Percentiles rank a stretch among this genome's conserved stretches.
phyloP scores from a whole-genome alignment of 2,888 invertebrate genomes.

The Limulus polyphemus region DNA sequence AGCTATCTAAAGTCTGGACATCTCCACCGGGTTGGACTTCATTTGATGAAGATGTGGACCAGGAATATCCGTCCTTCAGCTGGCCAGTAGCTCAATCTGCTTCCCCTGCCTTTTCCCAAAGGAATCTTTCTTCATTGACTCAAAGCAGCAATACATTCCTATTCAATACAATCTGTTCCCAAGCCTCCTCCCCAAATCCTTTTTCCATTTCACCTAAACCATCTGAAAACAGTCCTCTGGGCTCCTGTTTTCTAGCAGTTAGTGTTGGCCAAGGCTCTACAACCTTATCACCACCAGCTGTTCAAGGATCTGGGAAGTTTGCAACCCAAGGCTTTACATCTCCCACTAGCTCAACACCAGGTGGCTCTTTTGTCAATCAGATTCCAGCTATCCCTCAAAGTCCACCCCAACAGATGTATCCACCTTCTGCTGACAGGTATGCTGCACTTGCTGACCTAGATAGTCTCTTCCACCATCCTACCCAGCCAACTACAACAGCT shows the following conservation, averaged over 20 bases:
- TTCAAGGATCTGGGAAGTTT: too few relatives aligned
- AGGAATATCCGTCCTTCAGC: slow-evolving; percentile 4
- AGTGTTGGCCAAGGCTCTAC: too few relatives aligned
- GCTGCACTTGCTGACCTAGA: slow-evolving; percentile 91
- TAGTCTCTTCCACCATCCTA: slow-evolving; percentile 40
- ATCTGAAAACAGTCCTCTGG: slow-evolving; percentile 17
- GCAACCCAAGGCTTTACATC: too few relatives aligned
- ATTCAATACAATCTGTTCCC: slow-evolving; percentile 19
- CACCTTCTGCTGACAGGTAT: slow-evolving; percentile 65
- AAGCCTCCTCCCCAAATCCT: slow-evolving; percentile 6
- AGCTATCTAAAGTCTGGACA: slow-evolving; percentile 5
- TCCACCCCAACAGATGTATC: slow-evolving; percentile 13
- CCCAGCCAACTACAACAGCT: slow-evolving; percentile 31
- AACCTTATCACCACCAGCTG: too few relatives aligned
- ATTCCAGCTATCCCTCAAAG: slow-evolving; percentile 11
- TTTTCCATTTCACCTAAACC: slow-evolving; percentile 4
- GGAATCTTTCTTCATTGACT: not conserved
- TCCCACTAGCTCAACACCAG: too few relatives aligned
- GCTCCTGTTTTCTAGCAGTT: slow-evolving; percentile 21
- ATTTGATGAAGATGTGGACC: slow-evolving; percentile 17
- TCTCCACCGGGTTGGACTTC: slow-evolving; percentile 22
- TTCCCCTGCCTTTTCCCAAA: not conserved
- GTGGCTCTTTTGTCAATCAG: slow-evolving; percentile 17
- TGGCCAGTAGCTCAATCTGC: not conserved
- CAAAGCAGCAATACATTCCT: slow-evolving; percentile 6